Evolutionary conservation across 2,888 invertebrate species (phyloP).

Genomic region (Drepana falcataria): DNA sequence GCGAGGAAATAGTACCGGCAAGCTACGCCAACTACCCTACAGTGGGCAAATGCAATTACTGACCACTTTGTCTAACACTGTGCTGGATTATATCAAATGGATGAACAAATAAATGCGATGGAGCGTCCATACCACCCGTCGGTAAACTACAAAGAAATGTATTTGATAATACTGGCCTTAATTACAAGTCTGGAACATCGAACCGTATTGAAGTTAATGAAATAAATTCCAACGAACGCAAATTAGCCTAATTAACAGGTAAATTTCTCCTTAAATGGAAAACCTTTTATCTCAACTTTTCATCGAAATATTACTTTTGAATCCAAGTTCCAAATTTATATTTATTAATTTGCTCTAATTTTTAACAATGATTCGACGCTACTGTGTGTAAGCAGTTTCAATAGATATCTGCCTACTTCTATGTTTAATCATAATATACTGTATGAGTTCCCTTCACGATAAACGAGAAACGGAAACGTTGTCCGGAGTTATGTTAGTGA

Average conservation of each 20-base stretch:
- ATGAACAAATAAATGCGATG: not conserved
- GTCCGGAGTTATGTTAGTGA: too few species aligned
- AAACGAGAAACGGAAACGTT: too few species aligned
- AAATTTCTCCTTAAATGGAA: not conserved
- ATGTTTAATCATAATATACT: too few species aligned
- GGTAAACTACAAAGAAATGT: not conserved
- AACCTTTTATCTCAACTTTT: not conserved
- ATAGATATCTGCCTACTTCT: too few species aligned
- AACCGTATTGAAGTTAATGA: not conserved
- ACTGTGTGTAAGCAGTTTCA: too few species aligned
- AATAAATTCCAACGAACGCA: not conserved
- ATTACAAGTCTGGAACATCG: not conserved
- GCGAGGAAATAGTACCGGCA: not conserved
- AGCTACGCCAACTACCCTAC: constrained; percentile 19
- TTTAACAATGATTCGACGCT: too few species aligned
- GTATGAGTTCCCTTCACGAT: too few species aligned
- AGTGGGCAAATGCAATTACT: constrained; percentile 52
- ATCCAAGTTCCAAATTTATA: too few species aligned
- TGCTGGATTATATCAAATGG: constrained; percentile 36
- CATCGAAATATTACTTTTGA: not conserved
- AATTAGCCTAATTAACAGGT: not conserved
- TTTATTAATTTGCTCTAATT: too few species aligned
- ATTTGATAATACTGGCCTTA: not conserved
- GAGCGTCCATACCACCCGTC: not conserved
- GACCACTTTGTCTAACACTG: constrained; percentile 50